Evolutionary conservation across 2,888 invertebrate species (phyloP).

Genomic region (Tridacna crocea): DNA sequence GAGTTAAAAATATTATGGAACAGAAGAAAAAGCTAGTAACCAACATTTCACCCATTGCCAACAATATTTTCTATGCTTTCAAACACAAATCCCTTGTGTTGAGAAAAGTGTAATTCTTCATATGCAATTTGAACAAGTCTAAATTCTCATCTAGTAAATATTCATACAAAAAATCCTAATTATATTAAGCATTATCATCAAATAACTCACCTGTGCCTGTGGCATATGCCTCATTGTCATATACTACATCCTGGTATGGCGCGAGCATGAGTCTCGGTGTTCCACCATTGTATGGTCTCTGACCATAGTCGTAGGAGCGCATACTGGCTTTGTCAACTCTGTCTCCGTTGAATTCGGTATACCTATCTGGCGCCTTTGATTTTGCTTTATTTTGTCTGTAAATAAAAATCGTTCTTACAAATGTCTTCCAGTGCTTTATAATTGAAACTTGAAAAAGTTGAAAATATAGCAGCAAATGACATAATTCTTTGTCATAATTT

Average conservation of each 20-base stretch:
- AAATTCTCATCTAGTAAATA: no score
- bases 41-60: no score
- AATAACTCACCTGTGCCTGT: not conserved
- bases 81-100: no score
- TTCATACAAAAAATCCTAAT: no score
- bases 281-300: slow-evolving; percentile 20
- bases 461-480: no score
- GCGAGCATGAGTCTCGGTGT: slow-evolving; percentile 44
- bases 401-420: no score
- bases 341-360: slow-evolving; percentile 44
- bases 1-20: no score
- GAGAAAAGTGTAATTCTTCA: no score
- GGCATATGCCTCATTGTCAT: slow-evolving; percentile 34
- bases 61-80: no score
- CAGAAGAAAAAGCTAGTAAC: no score
- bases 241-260: slow-evolving; percentile 33
- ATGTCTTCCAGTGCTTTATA: not conserved
- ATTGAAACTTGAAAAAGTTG: not conserved
- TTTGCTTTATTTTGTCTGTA: not conserved
- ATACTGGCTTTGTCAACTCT: slow-evolving; percentile 49
- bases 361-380: slow-evolving; percentile 7
- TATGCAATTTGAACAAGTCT: no score
- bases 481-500: not conserved
- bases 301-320: slow-evolving; percentile 41
- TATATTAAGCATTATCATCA: no score